phyloP scores from a whole-genome alignment of 2,113 vertebrate species.

The Gymnogyps californianus region DNA sequence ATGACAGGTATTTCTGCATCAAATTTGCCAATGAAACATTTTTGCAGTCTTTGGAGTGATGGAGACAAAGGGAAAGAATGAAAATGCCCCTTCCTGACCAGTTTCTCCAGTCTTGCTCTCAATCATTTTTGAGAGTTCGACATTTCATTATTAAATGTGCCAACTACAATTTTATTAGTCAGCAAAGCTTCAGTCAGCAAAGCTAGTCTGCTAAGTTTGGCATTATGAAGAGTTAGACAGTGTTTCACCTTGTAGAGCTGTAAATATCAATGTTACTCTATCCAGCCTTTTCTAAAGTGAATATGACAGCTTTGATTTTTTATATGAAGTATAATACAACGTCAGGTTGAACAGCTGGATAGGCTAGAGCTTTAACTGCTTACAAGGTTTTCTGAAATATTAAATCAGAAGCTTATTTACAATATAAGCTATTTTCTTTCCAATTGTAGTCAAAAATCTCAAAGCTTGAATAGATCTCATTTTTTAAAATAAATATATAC shows the following conservation, averaged over 20 bases:
- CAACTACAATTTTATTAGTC: background rate
- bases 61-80: background rate
- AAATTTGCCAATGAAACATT: background rate
- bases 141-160: background rate
- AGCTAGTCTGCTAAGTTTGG: background rate
- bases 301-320: background rate
- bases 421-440: background rate
- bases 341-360: background rate
- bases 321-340: background rate
- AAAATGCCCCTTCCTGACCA: background rate
- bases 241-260: background rate
- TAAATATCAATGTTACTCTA: background rate
- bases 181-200: background rate
- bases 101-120: background rate
- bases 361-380: background rate
- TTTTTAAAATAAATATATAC: background rate
- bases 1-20: background rate
- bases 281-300: background rate
- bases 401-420: background rate
- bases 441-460: background rate
- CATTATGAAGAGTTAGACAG: background rate
- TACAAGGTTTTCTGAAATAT: background rate
- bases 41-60: background rate
- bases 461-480: background rate
- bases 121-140: background rate